A percentile compares a stretch with the other conserved stretches of the same genome.
Evolutionary conservation across 2,797 vertebrate genomes (phyloP).

Genomic region (Malacoraja senta): DNA sequence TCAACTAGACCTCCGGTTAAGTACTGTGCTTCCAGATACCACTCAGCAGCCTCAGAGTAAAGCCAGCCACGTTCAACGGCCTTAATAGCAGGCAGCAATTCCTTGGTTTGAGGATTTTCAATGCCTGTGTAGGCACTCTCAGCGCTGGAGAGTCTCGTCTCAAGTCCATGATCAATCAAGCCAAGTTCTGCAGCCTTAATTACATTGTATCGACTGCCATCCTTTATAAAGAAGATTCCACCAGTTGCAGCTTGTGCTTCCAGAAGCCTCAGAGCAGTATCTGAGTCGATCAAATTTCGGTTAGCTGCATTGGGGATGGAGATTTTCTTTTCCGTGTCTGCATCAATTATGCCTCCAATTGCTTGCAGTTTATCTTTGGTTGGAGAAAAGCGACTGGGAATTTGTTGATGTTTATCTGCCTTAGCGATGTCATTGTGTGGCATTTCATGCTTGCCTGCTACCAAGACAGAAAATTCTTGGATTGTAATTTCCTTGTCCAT

Average conservation of each 20-base stretch:
- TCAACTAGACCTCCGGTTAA: slow-evolving; percentile 35
- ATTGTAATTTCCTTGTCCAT: slow-evolving; percentile 88
- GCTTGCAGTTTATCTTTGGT: background rate
- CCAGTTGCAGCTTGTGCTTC: slow-evolving; percentile 39
- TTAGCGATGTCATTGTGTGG: background rate
- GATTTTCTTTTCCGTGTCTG: background rate
- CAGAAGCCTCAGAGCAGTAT: slow-evolving; percentile 22
- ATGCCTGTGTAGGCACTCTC: slow-evolving; percentile 39
- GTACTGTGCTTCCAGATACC: slow-evolving; percentile 31
- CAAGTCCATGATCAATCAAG: background rate
- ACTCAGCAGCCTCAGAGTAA: background rate
- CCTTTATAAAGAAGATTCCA: background rate
- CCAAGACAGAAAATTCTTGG: slow-evolving; percentile 86
- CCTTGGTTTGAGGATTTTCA: slow-evolving; percentile 30
- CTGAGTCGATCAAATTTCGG: background rate
- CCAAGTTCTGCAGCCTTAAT: slow-evolving; percentile 30
- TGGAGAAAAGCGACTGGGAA: background rate
- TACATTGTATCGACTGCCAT: background rate
- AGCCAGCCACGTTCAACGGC: slow-evolving; percentile 3
- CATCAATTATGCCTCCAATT: slow-evolving; percentile 32
- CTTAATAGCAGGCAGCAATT: background rate
- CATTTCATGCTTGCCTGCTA: slow-evolving; percentile 64
- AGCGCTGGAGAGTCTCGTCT: background rate
- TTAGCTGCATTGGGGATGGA: slow-evolving; percentile 1
- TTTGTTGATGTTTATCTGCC: background rate